Conservation (phyloP, 2,888 invertebrate species). For the Hirtodrosophila trivittata region DNA sequence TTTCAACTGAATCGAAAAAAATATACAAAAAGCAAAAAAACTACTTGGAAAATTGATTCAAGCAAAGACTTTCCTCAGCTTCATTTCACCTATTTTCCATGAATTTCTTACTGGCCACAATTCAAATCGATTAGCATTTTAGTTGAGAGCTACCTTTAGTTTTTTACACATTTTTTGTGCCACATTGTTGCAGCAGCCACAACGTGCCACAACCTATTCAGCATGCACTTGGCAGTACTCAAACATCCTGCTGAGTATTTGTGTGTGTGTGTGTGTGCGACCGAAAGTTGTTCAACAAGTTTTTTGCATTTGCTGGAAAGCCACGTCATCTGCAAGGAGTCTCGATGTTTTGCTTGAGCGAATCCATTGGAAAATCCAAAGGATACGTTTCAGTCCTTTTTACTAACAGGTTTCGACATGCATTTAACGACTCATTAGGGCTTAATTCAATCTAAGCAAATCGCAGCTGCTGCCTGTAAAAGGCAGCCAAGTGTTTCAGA, state of each 20-base stretch:
- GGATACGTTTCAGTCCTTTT: background rate
- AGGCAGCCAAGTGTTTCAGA: conserved; percentile 8
- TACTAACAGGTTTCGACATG: conserved; percentile 22
- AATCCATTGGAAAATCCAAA: background rate
- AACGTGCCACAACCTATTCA: conserved; percentile 22
- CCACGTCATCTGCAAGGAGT: conserved; percentile 4
- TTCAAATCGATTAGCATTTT: too few relatives aligned
- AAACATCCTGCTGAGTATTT: conserved; percentile 11
- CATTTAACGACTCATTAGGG: conserved; percentile 73
- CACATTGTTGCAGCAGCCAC: conserved; percentile 7
- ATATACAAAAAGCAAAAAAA: too few relatives aligned
- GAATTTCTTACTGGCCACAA: too few relatives aligned
- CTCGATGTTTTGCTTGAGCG: conserved; percentile 15
- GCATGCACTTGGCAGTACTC: conserved; percentile 38
- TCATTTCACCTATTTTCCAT: too few relatives aligned
- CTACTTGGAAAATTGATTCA: too few relatives aligned
- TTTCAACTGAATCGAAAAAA: too few relatives aligned
- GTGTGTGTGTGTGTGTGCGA: background rate
- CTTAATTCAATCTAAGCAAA: conserved; percentile 58
- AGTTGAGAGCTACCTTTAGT: too few relatives aligned
- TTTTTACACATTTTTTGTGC: background rate
- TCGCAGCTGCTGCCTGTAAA: conserved; percentile 32
- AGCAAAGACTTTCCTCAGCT: too few relatives aligned
- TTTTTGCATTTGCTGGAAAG: conserved; percentile 62
- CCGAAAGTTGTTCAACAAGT: conserved; percentile 60